Evolutionary conservation across 1,140 invertebrate species (phyloP).

Genomic region (Vanessa atalanta): DNA sequence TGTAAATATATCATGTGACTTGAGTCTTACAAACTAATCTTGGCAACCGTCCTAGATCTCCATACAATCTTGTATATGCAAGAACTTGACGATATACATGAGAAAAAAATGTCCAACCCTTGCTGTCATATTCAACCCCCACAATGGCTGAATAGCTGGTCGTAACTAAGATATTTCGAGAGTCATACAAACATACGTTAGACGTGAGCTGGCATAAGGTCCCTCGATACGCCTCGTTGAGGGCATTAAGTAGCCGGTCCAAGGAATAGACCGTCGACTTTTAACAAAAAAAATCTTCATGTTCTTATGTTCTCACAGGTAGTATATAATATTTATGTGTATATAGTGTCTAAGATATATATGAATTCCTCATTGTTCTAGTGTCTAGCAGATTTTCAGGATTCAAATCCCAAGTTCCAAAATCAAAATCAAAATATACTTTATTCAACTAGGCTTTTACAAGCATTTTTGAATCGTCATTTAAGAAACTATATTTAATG

Average conservation of each 20-base stretch:
- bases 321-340: too few species aligned
- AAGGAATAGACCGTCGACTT: constrained; percentile 29
- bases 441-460: too few species aligned
- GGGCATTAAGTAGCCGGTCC: constrained; percentile 48
- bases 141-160: constrained; percentile 40
- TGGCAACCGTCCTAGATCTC: constrained; percentile 40
- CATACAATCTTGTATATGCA: constrained; percentile 35
- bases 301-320: too few species aligned
- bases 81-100: constrained; percentile 33
- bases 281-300: too few species aligned
- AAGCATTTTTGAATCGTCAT: too few species aligned
- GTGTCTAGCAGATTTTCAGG: too few species aligned
- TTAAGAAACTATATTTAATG: too few species aligned
- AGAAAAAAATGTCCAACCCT: constrained; percentile 32
- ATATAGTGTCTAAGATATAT: too few species aligned
- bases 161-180: constrained; percentile 63
- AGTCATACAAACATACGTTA: constrained; percentile 62
- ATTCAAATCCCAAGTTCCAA: too few species aligned
- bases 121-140: constrained; percentile 26
- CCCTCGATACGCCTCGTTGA: constrained; percentile 54
- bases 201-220: constrained; percentile 54
- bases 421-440: too few species aligned
- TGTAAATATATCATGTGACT: constrained; percentile 4
- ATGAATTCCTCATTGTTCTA: too few species aligned
- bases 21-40: constrained; percentile 24